These are phyloP conservation scores for Agonopterix heracliana DNA, from an alignment of 2,888 invertebrate species.

Conservation along the genomic window DNA sequence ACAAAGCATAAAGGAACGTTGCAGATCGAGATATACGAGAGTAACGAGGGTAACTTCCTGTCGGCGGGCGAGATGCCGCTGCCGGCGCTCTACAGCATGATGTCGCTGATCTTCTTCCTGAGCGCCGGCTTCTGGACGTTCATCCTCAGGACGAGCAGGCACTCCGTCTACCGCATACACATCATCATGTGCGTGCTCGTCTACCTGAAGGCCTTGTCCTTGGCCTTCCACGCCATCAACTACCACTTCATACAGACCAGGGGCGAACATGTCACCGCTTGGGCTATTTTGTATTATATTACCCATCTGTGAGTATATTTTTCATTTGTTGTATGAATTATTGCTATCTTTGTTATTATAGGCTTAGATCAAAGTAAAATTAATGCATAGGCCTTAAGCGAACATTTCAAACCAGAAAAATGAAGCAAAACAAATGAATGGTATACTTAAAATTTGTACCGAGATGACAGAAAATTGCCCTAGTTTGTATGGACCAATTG, in stretches of 20 bases:
- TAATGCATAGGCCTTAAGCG: too few species aligned
- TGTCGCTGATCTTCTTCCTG: conserved; percentile 91
- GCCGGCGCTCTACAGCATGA: conserved; percentile 93
- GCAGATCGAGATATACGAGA: conserved; percentile 92
- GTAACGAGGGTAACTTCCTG: conserved; percentile 88
- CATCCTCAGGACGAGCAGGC: conserved; percentile 87
- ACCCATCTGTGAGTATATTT: conserved; percentile 90
- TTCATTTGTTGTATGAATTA: not conserved
- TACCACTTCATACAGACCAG: conserved; percentile 95
- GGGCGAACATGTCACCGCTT: conserved; percentile 96
- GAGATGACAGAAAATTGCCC: too few species aligned
- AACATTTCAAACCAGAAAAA: too few species aligned
- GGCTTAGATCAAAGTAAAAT: too few species aligned
- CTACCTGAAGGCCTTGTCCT: conserved; percentile 91
- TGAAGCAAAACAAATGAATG: too few species aligned
- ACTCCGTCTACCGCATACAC: conserved; percentile 95
- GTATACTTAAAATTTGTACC: too few species aligned
- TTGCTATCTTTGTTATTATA: not conserved
- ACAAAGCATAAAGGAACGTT: not conserved
- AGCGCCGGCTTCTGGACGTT: conserved; percentile 96
- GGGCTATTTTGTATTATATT: conserved; percentile 98
- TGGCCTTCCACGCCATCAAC: conserved; percentile 96
- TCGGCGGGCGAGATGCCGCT: conserved; percentile 98
- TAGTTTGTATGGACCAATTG: too few species aligned
- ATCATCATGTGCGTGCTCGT: conserved; percentile 97